Conservation (phyloP, 2,113 vertebrate genomes). For the Chaetodon trifascialis region DNA sequence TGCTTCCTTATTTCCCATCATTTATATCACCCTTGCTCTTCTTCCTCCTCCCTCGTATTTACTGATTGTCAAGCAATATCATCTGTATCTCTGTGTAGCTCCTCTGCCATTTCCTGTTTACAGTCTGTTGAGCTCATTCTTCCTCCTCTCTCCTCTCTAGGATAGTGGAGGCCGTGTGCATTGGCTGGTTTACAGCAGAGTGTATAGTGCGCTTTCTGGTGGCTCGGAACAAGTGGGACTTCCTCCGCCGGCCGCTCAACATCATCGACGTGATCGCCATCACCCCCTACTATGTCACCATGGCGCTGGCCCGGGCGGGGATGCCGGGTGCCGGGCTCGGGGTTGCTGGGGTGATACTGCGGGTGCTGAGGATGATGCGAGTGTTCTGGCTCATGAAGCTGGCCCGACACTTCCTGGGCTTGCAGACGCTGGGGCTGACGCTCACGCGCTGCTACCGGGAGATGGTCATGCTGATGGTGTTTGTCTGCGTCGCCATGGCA, state of each 20-base stretch:
- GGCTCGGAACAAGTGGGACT: slow-evolving; percentile 96
- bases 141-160: slow-evolving; percentile 73
- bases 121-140: slow-evolving; percentile 32
- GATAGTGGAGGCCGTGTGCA: slow-evolving; percentile 99
- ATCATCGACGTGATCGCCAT: slow-evolving; percentile 98
- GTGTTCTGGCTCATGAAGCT: slow-evolving; percentile 99
- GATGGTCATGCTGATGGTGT: slow-evolving; percentile 99
- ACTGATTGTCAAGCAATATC: slow-evolving; percentile 28
- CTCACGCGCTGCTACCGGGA: slow-evolving; percentile 96
- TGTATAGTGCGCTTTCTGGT: slow-evolving; percentile 97
- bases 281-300: slow-evolving; percentile 93
- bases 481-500: slow-evolving; percentile 97
- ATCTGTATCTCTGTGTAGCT: slow-evolving; percentile 43
- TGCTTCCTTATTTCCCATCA: slow-evolving; percentile 17
- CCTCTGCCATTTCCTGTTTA: slow-evolving; percentile 70
- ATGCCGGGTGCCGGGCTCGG: slow-evolving; percentile 95
- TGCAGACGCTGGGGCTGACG: slow-evolving; percentile 98
- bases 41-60: slow-evolving; percentile 31
- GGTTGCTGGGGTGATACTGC: slow-evolving; percentile 94
- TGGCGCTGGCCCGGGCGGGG: slow-evolving; percentile 91
- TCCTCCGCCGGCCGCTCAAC: slow-evolving; percentile 96
- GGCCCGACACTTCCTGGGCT: slow-evolving; percentile 97
- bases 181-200: slow-evolving; percentile 99
- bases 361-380: slow-evolving; percentile 98
- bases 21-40: slow-evolving; percentile 22